These are phyloP conservation scores for Pachymerium ferrugineum DNA, from an alignment of 2,888 invertebrate species.

Conservation along the genomic window DNA sequence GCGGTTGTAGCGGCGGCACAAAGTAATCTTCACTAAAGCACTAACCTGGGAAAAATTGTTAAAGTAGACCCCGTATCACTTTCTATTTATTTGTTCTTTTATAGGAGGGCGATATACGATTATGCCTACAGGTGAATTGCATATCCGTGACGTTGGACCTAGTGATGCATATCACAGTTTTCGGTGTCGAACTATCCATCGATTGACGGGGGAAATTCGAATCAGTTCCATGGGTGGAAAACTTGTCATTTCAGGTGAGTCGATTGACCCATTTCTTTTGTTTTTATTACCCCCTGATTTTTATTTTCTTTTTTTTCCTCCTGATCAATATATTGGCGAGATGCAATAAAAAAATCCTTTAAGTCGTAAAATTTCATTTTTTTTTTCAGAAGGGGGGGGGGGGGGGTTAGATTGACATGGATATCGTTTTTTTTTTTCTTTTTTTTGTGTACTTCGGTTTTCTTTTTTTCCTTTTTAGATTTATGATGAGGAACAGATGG, in stretches of 20 bases:
- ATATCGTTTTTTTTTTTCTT: neutral
- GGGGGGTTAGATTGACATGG: neutral
- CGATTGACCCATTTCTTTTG: neutral
- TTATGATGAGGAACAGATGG: neutral
- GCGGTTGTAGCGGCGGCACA: neutral
- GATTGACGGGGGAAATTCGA: slow-evolving; percentile 85
- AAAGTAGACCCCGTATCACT: neutral
- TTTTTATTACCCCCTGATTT: neutral
- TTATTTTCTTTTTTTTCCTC: neutral
- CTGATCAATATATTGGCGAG: neutral
- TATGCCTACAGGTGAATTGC: slow-evolving; percentile 87
- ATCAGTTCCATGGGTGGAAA: slow-evolving; percentile 89
- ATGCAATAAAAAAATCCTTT: neutral
- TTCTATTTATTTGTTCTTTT: too few species aligned
- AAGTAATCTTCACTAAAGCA: neutral
- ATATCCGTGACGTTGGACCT: slow-evolving; percentile 88
- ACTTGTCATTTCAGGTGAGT: slow-evolving; percentile 85
- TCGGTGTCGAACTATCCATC: slow-evolving; percentile 87
- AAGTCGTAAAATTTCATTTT: neutral
- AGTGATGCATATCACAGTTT: slow-evolving; percentile 92
- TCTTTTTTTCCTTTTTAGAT: neutral
- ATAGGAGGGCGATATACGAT: slow-evolving; percentile 62
- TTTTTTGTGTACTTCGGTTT: neutral
- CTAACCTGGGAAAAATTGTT: neutral
- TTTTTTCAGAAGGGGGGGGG: too few species aligned